phyloP scores from a whole-genome alignment of 2,888 invertebrate genomes.

The Meghimatium bilineatum region DNA sequence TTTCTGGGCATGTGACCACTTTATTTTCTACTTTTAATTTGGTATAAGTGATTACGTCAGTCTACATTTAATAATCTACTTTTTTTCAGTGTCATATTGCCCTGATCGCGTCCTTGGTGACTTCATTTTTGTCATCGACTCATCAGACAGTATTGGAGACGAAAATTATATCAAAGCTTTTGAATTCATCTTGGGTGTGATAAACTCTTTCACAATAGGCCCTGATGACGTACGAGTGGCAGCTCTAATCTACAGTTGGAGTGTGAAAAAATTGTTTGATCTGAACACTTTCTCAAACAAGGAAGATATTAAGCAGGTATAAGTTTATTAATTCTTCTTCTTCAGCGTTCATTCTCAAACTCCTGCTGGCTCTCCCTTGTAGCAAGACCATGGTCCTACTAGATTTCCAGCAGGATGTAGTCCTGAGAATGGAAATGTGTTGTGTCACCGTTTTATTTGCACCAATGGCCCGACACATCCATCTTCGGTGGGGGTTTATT shows the following conservation, averaged over 20 bases:
- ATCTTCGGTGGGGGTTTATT: too few species aligned
- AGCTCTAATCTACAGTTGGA: neutral
- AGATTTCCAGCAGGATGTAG: too few species aligned
- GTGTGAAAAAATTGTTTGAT: neutral
- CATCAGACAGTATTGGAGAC: neutral
- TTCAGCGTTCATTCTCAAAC: too few species aligned
- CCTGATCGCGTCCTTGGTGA: neutral
- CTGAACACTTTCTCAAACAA: neutral
- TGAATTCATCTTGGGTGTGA: neutral
- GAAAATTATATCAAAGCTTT: neutral
- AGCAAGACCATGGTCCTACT: too few species aligned
- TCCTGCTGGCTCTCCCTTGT: too few species aligned
- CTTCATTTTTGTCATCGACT: neutral
- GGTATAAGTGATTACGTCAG: neutral
- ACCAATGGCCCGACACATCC: too few species aligned
- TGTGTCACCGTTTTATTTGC: too few species aligned
- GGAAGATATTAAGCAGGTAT: neutral
- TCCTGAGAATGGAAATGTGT: too few species aligned
- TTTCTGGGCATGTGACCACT: neutral
- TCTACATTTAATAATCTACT: neutral
- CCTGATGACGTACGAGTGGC: neutral
- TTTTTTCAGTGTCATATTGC: neutral
- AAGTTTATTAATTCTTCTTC: too few species aligned
- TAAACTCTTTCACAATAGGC: neutral
- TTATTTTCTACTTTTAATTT: too few species aligned